Base-by-base conservation (phyloP, 2,797 vertebrate species). In the Crocidura indochinensis region DNA sequence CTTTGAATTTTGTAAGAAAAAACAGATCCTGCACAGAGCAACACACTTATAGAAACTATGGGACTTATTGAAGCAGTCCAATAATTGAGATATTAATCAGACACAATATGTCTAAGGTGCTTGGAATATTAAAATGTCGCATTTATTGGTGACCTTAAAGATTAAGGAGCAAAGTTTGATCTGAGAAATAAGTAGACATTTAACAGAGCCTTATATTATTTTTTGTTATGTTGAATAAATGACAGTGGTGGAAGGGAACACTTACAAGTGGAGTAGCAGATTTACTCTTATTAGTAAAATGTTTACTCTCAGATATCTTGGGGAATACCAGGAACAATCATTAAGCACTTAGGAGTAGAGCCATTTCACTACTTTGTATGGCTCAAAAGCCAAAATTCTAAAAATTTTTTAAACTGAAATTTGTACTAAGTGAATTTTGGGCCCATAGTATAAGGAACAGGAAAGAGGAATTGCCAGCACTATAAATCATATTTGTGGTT, bases 191-290 rank as follows among this genome's bases (percentile, higher is more conserved):
- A 75, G 62, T 12, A 5, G 47, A 3, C 5, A 7, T 19, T 0
- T 14, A 26, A 22, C 10, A 2, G 0, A 44, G 26, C 2, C 6
- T 1, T 1, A 1, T 10, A 6, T 26, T 0, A 0, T 60, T 15
- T 10, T 29, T 6, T 72, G 0, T 56, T 56, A 12, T 4, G 2
- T 15, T 80, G 24, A 15, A 6, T 47, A 22, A 38, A 38, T 38
- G 38, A 5, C 38, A 38, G 38, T 38, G 38, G 4, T 9, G 9
- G 9, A 31, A 3, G 38, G 38, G 38, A 38, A 38, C 38, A 38
- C 20, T 26, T 46, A 38, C 1, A 27, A 2, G 2, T 4, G 27
- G 2, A 3, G 2, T 5, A 14, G 24, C 51, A 22, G 6, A 9
- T 19, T 12, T 11, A 3, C 10, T n/a, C 1, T 0, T 6, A 6